A percentile compares a stretch with the other conserved stretches of the same genome.
Evolutionary conservation across 2,888 invertebrate genomes (phyloP).

Genomic region (Aporophyla lueneburgensis): DNA sequence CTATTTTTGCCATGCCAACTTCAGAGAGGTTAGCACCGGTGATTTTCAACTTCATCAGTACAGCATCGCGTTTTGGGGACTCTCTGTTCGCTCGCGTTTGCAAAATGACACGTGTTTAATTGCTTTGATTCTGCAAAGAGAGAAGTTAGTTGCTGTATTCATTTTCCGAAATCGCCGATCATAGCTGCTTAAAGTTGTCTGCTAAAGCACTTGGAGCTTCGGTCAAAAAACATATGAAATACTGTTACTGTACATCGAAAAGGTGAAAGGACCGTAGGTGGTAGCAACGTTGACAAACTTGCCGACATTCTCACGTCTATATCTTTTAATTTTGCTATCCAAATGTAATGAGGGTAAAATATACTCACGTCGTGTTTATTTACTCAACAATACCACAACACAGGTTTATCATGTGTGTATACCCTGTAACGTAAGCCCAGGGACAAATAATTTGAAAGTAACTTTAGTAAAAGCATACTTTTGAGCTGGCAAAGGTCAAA

Average conservation of each 20-base stretch:
- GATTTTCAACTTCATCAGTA: not conserved
- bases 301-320: too few relatives aligned
- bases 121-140: not conserved
- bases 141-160: not conserved
- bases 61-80: not conserved
- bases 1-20: too few relatives aligned
- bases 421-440: not conserved
- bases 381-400: not conserved
- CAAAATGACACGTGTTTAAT: not conserved
- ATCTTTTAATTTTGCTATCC: not conserved
- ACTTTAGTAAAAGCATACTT: constrained; percentile 23
- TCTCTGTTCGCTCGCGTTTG: not conserved
- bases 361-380: not conserved
- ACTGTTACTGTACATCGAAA: not conserved
- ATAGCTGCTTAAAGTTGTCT: not conserved
- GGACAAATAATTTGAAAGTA: not conserved
- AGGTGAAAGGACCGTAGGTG: not conserved
- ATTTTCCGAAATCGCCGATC: not conserved
- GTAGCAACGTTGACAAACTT: not conserved
- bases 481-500: not conserved
- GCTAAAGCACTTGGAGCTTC: not conserved
- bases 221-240: not conserved
- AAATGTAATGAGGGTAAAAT: not conserved
- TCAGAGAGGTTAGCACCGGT: too few relatives aligned
- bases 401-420: not conserved